Evolutionary conservation across 1,140 invertebrate species (phyloP).

Genomic region (Lepidurus apus): DNA sequence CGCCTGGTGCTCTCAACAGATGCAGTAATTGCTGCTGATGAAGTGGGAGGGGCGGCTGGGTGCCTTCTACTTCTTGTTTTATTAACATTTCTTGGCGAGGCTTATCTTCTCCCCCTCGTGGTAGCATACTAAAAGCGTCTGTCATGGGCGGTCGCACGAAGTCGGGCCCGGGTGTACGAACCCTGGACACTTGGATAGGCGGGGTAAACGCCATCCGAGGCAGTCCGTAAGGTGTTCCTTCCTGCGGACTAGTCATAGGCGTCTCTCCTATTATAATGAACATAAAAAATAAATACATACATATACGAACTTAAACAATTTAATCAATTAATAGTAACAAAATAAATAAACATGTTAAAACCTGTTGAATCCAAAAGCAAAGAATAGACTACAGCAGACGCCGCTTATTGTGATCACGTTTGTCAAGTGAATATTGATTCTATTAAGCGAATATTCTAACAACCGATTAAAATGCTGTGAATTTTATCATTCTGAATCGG

Average conservation of each 20-base stretch:
- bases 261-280: constrained; percentile 36
- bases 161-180: constrained; percentile 32
- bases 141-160: constrained; percentile 24
- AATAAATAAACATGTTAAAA: neutral
- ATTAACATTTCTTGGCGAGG: neutral
- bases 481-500: too few species aligned
- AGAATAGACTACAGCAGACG: neutral
- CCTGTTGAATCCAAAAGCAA: neutral
- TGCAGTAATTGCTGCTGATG: constrained; percentile 30
- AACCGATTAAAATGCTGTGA: too few species aligned
- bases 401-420: too few species aligned
- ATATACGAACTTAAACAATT: neutral
- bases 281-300: neutral
- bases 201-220: constrained; percentile 13
- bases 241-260: constrained; percentile 48
- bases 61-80: constrained; percentile 12
- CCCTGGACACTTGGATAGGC: constrained; percentile 34
- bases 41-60: constrained; percentile 29
- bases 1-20: constrained; percentile 1
- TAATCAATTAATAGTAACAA: neutral
- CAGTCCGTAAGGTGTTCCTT: neutral
- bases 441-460: too few species aligned
- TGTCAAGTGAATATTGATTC: too few species aligned
- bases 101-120: neutral
- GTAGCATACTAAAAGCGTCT: neutral